These are phyloP conservation scores for Stenoptilia bipunctidactyla DNA, from an alignment of 2,888 invertebrate genomes.

Conservation along the genomic window DNA sequence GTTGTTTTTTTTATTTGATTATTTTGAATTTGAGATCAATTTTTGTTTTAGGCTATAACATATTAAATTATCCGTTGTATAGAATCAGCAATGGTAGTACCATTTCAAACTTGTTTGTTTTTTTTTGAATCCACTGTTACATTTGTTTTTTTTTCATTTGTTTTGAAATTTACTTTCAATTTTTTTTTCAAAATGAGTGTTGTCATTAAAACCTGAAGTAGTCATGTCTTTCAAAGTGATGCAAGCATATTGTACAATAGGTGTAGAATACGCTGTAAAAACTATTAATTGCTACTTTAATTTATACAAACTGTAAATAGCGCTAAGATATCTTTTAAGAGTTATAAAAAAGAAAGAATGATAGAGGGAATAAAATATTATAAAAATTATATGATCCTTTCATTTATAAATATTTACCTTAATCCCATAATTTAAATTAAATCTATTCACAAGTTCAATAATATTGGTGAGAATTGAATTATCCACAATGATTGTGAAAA, in stretches of 20 bases:
- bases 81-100: slow-evolving; percentile 45
- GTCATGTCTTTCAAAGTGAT: slow-evolving; percentile 50
- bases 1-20: slow-evolving; percentile 46
- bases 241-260: slow-evolving; percentile 62
- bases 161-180: no score
- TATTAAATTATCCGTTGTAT: slow-evolving; percentile 34
- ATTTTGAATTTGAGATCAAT: slow-evolving; percentile 40
- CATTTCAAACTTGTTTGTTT: slow-evolving; percentile 28
- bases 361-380: slow-evolving; percentile 65
- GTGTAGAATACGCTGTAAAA: slow-evolving; percentile 52
- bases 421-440: no score
- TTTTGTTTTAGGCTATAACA: slow-evolving; percentile 28
- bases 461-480: no score
- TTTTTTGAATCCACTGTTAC: slow-evolving; percentile 18
- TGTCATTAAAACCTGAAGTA: slow-evolving; percentile 22
- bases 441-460: no score
- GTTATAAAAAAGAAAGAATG: slow-evolving; percentile 64
- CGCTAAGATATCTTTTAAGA: slow-evolving; percentile 60
- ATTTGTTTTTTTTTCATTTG: slow-evolving; percentile 9
- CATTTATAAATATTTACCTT: slow-evolving; percentile 20
- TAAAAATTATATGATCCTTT: slow-evolving; percentile 31
- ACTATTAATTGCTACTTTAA: slow-evolving; percentile 59
- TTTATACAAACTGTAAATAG: slow-evolving; percentile 70
- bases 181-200: slow-evolving; percentile 23
- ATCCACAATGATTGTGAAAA: no score